A percentile compares a stretch with the other conserved stretches of the same genome.
Conservation (phyloP, 2,888 invertebrate species). For the Hypercompe scribonia region DNA sequence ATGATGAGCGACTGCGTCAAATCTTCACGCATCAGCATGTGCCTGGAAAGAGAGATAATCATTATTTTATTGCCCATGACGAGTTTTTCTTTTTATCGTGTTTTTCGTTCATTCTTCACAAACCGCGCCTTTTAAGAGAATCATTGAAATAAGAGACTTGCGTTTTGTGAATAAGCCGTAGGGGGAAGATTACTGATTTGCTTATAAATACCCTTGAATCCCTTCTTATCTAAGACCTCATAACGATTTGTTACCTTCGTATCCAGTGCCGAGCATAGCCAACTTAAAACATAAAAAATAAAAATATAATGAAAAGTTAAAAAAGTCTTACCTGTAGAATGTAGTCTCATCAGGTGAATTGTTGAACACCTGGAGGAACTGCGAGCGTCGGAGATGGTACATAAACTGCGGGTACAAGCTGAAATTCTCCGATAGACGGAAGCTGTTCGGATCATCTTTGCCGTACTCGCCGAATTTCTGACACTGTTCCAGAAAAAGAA, state of each 20-base stretch:
- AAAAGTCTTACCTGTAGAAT: slow-evolving; percentile 92
- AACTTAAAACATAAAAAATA: background rate
- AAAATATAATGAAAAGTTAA: background rate
- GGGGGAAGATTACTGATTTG: too few species aligned
- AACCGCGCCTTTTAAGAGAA: too few species aligned
- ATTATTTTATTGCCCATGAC: background rate
- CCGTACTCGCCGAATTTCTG: slow-evolving; percentile 99
- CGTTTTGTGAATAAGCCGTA: too few species aligned
- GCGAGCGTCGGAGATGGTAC: slow-evolving; percentile 99
- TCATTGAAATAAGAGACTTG: too few species aligned
- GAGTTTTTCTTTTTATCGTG: too few species aligned
- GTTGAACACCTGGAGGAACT: slow-evolving; percentile 99
- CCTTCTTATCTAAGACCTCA: too few species aligned
- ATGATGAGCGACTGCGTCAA: slow-evolving; percentile 98
- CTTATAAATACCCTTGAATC: too few species aligned
- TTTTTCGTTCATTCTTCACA: too few species aligned
- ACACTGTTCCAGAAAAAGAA: slow-evolving; percentile 88
- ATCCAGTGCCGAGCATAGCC: too few species aligned
- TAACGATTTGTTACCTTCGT: too few species aligned
- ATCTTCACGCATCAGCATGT: slow-evolving; percentile 99
- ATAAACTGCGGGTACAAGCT: slow-evolving; percentile 99
- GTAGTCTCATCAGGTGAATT: slow-evolving; percentile 99
- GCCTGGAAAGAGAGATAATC: slow-evolving; percentile 83
- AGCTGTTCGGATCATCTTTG: slow-evolving; percentile 98
- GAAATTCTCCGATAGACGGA: slow-evolving; percentile 98